Conservation (phyloP, 1,140 invertebrate species). For the Macrotrachela quadricornifera region DNA sequence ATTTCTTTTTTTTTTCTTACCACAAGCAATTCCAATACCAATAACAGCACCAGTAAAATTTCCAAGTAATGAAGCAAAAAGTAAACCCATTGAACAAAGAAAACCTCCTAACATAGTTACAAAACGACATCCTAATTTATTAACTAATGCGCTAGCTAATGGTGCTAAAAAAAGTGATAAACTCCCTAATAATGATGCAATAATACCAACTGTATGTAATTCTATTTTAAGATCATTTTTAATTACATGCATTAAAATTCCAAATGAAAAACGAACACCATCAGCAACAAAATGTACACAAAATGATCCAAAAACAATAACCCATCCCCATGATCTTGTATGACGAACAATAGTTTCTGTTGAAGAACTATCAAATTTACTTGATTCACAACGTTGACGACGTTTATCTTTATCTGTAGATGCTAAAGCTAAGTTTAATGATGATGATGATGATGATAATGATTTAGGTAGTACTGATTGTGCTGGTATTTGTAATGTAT, state of each 20-base stretch:
- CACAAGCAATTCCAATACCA: too few species aligned
- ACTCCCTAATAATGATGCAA: not conserved
- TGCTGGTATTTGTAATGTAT: too few species aligned
- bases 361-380: too few species aligned
- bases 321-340: constrained; percentile 49
- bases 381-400: too few species aligned
- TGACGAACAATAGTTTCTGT: too few species aligned
- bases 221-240: constrained; percentile 2
- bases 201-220: not conserved
- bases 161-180: not conserved
- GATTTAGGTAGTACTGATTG: too few species aligned
- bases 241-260: constrained; percentile 14
- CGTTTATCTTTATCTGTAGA: too few species aligned
- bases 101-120: not conserved
- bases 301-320: constrained; percentile 81
- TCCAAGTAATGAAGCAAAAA: not conserved
- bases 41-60: too few species aligned
- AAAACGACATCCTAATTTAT: not conserved
- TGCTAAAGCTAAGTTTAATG: too few species aligned
- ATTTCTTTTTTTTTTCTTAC: too few species aligned
- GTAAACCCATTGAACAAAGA: not conserved
- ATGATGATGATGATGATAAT: too few species aligned
- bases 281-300: constrained; percentile 96
- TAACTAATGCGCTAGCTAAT: not conserved
- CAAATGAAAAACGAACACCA: constrained; percentile 39